Conservation (phyloP, 2,113 vertebrate species). For the Melierax canorus region DNA sequence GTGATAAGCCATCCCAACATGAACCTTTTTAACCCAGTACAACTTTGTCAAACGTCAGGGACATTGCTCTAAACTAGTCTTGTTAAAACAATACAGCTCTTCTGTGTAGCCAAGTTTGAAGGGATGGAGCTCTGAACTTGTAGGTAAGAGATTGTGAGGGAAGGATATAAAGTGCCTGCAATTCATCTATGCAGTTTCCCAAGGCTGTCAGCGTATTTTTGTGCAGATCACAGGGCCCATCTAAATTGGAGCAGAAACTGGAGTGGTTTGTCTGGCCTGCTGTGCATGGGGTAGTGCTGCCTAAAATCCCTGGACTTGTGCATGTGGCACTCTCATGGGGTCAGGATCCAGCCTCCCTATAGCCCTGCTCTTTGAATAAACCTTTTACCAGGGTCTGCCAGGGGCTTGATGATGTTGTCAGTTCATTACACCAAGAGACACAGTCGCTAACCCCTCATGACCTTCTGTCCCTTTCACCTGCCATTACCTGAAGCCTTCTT, state of each 20-base stretch:
- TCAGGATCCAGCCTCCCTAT: neutral
- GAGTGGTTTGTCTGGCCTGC: neutral
- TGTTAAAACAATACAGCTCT: neutral
- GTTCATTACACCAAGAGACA: neutral
- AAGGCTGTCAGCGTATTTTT: neutral
- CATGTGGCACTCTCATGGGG: neutral
- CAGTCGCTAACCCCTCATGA: neutral
- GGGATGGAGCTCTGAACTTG: neutral
- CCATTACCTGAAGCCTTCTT: neutral
- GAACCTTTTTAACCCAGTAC: neutral
- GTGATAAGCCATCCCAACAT: neutral
- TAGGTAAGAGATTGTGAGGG: rapidly evolving
- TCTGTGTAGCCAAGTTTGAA: rapidly evolving
- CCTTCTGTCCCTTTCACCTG: neutral
- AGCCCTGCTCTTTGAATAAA: neutral
- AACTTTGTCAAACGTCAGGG: neutral
- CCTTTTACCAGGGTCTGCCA: neutral
- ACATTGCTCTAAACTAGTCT: neutral
- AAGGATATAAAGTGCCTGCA: neutral
- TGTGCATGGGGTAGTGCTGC: neutral
- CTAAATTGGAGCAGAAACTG: neutral
- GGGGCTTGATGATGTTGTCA: neutral
- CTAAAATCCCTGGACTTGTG: neutral
- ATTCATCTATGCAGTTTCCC: neutral
- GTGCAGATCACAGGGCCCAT: neutral